Evolutionary conservation across 1,140 invertebrate genomes (phyloP), one percentile per base, ranked within the genome.

Genomic region (Brachystomella parvula): DNA sequence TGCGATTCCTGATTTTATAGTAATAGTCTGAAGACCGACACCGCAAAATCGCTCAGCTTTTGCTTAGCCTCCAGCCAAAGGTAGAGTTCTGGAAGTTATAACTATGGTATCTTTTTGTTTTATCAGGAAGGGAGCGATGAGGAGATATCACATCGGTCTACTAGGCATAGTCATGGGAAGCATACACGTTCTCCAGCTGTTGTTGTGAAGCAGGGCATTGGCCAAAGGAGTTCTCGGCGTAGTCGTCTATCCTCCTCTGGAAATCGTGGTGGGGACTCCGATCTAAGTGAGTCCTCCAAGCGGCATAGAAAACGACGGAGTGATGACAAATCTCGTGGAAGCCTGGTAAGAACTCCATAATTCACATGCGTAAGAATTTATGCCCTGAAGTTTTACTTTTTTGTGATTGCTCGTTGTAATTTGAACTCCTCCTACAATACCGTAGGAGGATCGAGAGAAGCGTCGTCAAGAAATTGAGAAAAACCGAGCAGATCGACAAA

Each of bases 391-490:
- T 12, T 29, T 21, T 17, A 28, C 15, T n/a, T n/a, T n/a, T n/a
- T n/a, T n/a, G n/a, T n/a, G n/a, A n/a, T n/a, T n/a, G n/a, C n/a
- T n/a, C n/a, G 21, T 24, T 56, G 47, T 61, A 24, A 21, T n/a
- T 44, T 12, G 58, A 12, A 21, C 32, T n/a, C 61, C 6, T 29
- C 3, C 19, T 64, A 39, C 35, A n/a, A 9, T 56, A 24, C 12
- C 59, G 28, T 57, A 62, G 47, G 71, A 73, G 61, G 72, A 75
- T 30, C 64, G 64, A 68, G 82, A 83, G 77, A 82, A 82, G 77
- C 81, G 83, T 72, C 78, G 85, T 62, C 80, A 84, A 76, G 86
- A 89, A 70, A 85, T 87, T 63, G 84, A 83, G 76, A 78, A 79
- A 63, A 86, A 87, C 81, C 82, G 85, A 47, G 77, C 77, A 47